Evolutionary conservation across 2,888 invertebrate genomes (phyloP), one percentile per base, ranked within the genome.

Genomic region (Pollenia angustigena): DNA sequence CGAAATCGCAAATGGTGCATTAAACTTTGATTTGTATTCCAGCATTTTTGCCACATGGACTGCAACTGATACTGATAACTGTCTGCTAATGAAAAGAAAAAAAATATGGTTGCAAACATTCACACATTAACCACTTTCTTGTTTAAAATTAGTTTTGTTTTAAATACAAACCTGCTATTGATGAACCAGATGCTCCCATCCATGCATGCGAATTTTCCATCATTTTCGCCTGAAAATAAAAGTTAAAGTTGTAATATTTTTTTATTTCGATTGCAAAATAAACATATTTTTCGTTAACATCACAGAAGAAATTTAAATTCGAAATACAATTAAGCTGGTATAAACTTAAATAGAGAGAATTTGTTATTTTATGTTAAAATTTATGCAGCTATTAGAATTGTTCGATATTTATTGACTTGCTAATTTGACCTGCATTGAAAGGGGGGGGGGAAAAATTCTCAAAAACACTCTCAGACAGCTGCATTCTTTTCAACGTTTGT

Each of bases 1-100:
- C 98, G 96, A 95, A 98, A 98, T 90, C 98, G 95, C 92, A 98
- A 94, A 93, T 98, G 97, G 94, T 98, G 98, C 90, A 98, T 97
- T 91, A 98, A 95, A 91, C 97, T 97, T 94, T 98, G 98, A 94
- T 97, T 97, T 89, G 97, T 97, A 94, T 97, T 98, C 98, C 98
- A 98, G 94, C 98, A 98, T 93, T 98, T 98, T 94, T 98, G 98
- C 98, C 98, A 98, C 96, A 98, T 97, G 83, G 97, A 97, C 94
- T 98, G 98, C 93, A 98, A 94, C 94, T 98, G 98, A 94, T 98
- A 98, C 94, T 98, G 98, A 95, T 98, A 98, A 95, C 97, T 97
- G 95, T 97, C 97, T 96, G 96, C 92, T 92, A 85, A 89, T 87
- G 71, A 68, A 48, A 52, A 72, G 18, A 40, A 66, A 48, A 52